phyloP scores from a whole-genome alignment of 2,888 invertebrate species.

The Diarsia mendica region DNA sequence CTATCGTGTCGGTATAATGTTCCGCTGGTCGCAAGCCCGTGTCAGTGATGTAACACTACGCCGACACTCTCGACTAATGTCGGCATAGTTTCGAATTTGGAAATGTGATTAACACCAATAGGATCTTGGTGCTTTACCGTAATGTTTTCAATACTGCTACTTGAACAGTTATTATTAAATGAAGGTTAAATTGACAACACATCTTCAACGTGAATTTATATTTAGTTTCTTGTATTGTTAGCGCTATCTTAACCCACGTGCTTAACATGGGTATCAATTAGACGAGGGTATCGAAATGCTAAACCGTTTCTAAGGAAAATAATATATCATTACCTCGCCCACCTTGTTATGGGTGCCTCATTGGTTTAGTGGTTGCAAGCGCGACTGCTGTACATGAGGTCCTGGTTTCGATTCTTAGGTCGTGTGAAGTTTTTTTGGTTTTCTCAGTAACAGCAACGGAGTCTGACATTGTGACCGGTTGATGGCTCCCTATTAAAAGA shows the following conservation, averaged over 20 bases:
- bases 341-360: too few relatives aligned
- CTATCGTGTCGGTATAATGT: constrained; percentile 22
- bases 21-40: constrained; percentile 15
- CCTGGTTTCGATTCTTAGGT: too few relatives aligned
- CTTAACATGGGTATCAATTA: neutral
- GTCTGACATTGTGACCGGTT: too few relatives aligned
- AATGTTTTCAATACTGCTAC: neutral
- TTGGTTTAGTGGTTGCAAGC: too few relatives aligned
- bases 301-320: constrained; percentile 18
- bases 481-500: too few relatives aligned
- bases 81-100: constrained; percentile 45
- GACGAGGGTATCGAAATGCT: neutral
- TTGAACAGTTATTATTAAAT: constrained; percentile 9
- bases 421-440: too few relatives aligned
- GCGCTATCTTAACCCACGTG: neutral
- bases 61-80: constrained; percentile 33
- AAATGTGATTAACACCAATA: constrained; percentile 45
- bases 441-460: too few relatives aligned
- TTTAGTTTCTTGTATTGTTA: constrained; percentile 4
- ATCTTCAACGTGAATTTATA: neutral
- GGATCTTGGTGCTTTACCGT: constrained; percentile 27
- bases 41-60: constrained; percentile 53
- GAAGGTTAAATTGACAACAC: neutral
- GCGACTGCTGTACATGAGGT: too few relatives aligned
- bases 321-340: too few relatives aligned